phyloP scores from a whole-genome alignment of 2,888 invertebrate species.

The Aspidapion aeneum region DNA sequence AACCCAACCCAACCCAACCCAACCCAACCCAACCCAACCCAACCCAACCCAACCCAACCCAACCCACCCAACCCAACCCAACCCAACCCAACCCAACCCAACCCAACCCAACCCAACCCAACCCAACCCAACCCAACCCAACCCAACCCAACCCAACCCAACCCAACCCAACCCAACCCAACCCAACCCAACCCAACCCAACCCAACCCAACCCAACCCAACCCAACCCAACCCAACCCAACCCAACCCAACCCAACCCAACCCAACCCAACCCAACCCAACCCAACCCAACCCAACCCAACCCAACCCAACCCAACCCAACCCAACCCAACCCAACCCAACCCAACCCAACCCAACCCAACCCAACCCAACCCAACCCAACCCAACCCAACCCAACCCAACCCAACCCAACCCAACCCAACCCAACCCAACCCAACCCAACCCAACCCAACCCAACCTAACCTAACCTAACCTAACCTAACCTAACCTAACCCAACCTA shows the following conservation, averaged over 20 bases:
- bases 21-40: slow-evolving; percentile 11
- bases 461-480: slow-evolving; percentile 41
- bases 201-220: slow-evolving; percentile 14
- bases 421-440: slow-evolving; percentile 39
- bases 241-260: slow-evolving; percentile 15
- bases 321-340: slow-evolving; percentile 16
- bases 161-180: slow-evolving; percentile 6
- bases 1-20: slow-evolving; percentile 15
- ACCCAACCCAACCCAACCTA: slow-evolving; percentile 39
- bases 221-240: slow-evolving; percentile 18
- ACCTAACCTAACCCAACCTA: slow-evolving; percentile 23
- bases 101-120: slow-evolving; percentile 4
- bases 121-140: slow-evolving; percentile 8
- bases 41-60: slow-evolving; percentile 6
- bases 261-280: slow-evolving; percentile 11
- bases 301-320: slow-evolving; percentile 17
- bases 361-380: not conserved
- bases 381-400: slow-evolving; percentile 32
- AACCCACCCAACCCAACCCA: slow-evolving; percentile 3
- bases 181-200: slow-evolving; percentile 5
- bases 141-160: slow-evolving; percentile 8
- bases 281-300: slow-evolving; percentile 19
- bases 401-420: slow-evolving; percentile 42
- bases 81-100: slow-evolving; percentile 2
- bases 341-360: no score